Evolutionary conservation across 2,888 invertebrate species (phyloP), one percentile per base, ranked within the genome.

Genomic region (Amaurobius ferox): DNA sequence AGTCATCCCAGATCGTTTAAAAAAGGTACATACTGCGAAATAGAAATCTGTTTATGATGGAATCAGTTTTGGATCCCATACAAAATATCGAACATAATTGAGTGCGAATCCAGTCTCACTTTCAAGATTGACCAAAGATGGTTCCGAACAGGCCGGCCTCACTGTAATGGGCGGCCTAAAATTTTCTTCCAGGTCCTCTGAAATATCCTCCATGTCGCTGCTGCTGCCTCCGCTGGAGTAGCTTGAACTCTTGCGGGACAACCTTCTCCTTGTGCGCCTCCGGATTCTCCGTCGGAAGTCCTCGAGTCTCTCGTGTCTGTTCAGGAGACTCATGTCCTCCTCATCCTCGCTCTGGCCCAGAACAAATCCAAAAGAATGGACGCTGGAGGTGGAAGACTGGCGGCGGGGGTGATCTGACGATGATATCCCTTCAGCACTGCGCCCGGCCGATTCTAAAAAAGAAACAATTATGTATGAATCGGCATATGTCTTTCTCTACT

Each of bases 121-220:
- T 6, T 61, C 23, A 0, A 70, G 1, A 32, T 23, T 29, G 28
- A 77, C 23, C n/a, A 86, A 71, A 11, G 81, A 86, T n/a, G 88
- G 88, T 40, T 88, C 88, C 11, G 88, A 88, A 26, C 72, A 83
- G 11, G 88, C 71, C 6, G 81, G 79, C 11, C 88, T 35, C n/a
- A 88, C 16, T 1, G 55, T 55, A 23, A 55, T 6, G 13, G 23
- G 2, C 1, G 68, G 35, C 11, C 16, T 23, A 3, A 13, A 30
- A 3, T 28, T 29, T 3, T 32, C 61, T 19, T 87, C 80, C 1
- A 80, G 79, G 35, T 87, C 88, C 68, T 88, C 88, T 11, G 76
- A 68, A 7, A 88, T 88, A 77, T 88, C 88, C 30, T 88, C 88
- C 88, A 88, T 88, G 71, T 88, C 88, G 48, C 88, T 88, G 48